Percentiles rank a stretch among this genome's conserved stretches.
Conservation (phyloP, 2,797 vertebrate genomes). For the Xiphophorus birchmanni region DNA sequence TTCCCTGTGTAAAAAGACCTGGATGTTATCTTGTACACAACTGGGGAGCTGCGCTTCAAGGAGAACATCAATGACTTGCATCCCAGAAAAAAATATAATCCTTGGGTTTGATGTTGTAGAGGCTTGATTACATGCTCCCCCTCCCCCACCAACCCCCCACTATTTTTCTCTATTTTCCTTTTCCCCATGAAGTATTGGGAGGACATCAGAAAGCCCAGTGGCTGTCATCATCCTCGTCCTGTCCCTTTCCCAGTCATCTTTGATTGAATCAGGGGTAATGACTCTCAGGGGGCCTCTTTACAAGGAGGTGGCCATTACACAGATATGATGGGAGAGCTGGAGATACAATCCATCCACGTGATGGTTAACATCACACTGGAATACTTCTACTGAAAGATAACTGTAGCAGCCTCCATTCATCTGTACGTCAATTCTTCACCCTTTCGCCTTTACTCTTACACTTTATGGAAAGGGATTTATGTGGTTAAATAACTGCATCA, state of each 20-base stretch:
- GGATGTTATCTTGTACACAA: constrained; percentile 61
- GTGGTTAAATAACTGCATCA: constrained; percentile 40
- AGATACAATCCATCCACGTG: constrained; percentile 38
- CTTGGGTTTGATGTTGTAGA: constrained; percentile 64
- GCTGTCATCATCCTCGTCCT: constrained; percentile 71
- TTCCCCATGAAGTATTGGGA: constrained; percentile 46
- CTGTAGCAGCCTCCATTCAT: constrained; percentile 29
- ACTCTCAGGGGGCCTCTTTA: constrained; percentile 71
- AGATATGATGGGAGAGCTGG: constrained; percentile 54
- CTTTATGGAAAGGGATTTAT: constrained; percentile 38
- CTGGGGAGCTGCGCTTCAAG: constrained; percentile 60
- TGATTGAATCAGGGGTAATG: constrained; percentile 70
- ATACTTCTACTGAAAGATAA: constrained; percentile 36
- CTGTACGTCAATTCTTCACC: constrained; percentile 39
- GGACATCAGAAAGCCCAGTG: constrained; percentile 63
- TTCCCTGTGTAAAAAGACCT: constrained; percentile 53
- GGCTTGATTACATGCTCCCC: constrained; percentile 58
- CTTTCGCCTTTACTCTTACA: constrained; percentile 37
- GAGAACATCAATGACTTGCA: constrained; percentile 58
- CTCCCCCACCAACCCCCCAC: accelerated
- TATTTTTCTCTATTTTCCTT: constrained; percentile 44
- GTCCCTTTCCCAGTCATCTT: constrained; percentile 60
- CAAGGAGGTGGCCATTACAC: constrained; percentile 65
- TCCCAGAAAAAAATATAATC: constrained; percentile 65
- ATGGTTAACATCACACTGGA: constrained; percentile 44